A percentile compares a stretch with the other conserved stretches of the same genome.
Conservation (phyloP, 2,113 vertebrate species). For the Lasiurus borealis region DNA sequence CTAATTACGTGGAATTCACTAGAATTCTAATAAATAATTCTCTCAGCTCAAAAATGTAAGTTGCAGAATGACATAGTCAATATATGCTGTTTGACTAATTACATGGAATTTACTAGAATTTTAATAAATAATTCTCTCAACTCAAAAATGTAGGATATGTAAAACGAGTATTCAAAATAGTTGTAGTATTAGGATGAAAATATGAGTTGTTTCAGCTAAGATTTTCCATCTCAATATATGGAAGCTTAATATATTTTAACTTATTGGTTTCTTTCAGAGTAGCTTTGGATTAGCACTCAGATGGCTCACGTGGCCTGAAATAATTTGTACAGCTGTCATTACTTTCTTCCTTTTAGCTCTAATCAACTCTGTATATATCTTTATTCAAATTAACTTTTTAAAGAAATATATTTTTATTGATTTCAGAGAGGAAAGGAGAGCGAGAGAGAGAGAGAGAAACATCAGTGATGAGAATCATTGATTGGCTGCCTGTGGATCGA, state of each 20-base stretch:
- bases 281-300: not conserved
- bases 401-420: too few relatives aligned
- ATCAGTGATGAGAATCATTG: too few relatives aligned
- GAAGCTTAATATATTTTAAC: not conserved
- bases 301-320: not conserved
- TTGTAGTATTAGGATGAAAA: not conserved
- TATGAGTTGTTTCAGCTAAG: not conserved
- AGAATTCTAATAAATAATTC: constrained; percentile 17
- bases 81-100: not conserved
- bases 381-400: not conserved
- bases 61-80: not conserved
- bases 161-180: constrained; percentile 39
- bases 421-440: too few relatives aligned
- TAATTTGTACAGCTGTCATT: not conserved
- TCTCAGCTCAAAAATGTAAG: not conserved
- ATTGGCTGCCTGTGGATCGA: too few relatives aligned
- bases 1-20: not conserved
- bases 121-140: constrained; percentile 1
- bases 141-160: not conserved
- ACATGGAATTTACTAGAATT: not conserved
- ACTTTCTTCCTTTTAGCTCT: not conserved
- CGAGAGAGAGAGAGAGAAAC: not conserved
- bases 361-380: not conserved
- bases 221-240: not conserved
- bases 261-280: not conserved